Conservation (phyloP, 2,888 invertebrate species). For the Tipula vernalis region DNA sequence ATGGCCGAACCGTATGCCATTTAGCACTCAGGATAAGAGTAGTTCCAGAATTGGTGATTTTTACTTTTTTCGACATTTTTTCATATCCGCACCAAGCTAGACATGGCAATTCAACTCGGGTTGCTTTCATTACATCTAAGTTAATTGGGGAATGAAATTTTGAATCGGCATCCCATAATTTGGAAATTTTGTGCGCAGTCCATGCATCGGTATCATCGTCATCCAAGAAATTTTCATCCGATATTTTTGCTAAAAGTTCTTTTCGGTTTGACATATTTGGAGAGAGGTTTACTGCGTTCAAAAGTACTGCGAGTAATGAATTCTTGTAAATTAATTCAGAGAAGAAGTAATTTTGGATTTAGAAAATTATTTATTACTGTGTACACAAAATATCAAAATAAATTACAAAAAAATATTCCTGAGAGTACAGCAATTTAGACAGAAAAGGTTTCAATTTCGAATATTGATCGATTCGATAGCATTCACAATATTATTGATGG, state of each 20-base stretch:
- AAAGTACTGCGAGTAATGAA: not conserved
- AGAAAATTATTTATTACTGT: not conserved
- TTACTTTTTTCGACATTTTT: slow-evolving; percentile 46
- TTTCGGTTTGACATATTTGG: not conserved
- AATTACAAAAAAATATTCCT: not conserved
- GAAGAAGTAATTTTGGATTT: not conserved
- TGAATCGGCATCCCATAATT: slow-evolving; percentile 7
- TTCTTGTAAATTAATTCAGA: too few species aligned
- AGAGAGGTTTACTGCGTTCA: not conserved
- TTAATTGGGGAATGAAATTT: slow-evolving; percentile 15
- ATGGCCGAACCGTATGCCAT: slow-evolving; percentile 47
- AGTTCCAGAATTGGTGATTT: slow-evolving; percentile 53
- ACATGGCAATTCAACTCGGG: slow-evolving; percentile 19
- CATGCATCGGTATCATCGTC: not conserved
- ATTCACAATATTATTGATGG: not conserved
- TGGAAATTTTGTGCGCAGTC: not conserved
- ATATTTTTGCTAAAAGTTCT: not conserved
- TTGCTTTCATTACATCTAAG: slow-evolving; percentile 9
- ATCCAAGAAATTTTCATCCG: not conserved
- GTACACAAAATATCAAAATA: not conserved
- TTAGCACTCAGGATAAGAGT: slow-evolving; percentile 52
- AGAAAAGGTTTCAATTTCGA: not conserved
- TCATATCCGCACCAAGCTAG: slow-evolving; percentile 47
- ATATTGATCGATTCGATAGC: not conserved
- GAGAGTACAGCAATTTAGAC: not conserved